A percentile compares a stretch with the other conserved stretches of the same genome.
Conservation (phyloP, 2,888 invertebrate species). For the Psylliodes chrysocephalus region DNA sequence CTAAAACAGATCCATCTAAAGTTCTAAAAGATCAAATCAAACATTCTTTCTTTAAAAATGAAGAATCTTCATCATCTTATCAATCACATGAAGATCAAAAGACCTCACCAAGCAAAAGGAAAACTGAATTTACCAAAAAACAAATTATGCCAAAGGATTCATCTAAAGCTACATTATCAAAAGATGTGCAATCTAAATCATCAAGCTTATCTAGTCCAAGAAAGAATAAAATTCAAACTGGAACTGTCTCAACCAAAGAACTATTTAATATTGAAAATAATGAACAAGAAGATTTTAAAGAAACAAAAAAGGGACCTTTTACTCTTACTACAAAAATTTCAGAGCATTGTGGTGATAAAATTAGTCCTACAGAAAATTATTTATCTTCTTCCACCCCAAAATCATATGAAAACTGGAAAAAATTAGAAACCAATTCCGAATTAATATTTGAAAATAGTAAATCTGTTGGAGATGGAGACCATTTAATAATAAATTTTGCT, state of each 20-base stretch:
- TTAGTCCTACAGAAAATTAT: constrained; percentile 36
- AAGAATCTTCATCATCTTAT: constrained; percentile 2
- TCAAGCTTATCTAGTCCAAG: background rate
- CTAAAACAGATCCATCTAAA: constrained; percentile 51
- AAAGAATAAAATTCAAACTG: background rate
- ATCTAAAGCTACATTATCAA: background rate
- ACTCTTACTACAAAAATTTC: background rate
- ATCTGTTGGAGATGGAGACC: constrained; percentile 48
- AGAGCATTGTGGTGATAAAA: background rate
- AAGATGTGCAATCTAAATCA: background rate
- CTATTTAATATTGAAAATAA: constrained; percentile 1
- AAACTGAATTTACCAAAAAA: background rate
- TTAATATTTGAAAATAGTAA: constrained; percentile 58
- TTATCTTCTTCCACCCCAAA: constrained; percentile 32
- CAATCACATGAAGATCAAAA: constrained; percentile 15
- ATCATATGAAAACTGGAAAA: constrained; percentile 62
- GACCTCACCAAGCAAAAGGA: background rate
- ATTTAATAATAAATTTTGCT: constrained; percentile 58
- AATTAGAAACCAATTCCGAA: constrained; percentile 65
- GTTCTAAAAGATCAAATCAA: constrained; percentile 17
- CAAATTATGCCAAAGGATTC: background rate
- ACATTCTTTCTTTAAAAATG: constrained; percentile 7
- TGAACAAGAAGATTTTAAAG: background rate
- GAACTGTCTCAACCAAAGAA: too few relatives aligned
- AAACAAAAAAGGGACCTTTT: constrained; percentile 2